Evolutionary conservation across 2,113 vertebrate genomes (phyloP), one percentile per base, ranked within the genome.

Genomic region (Sarotherodon lohbergeri): DNA sequence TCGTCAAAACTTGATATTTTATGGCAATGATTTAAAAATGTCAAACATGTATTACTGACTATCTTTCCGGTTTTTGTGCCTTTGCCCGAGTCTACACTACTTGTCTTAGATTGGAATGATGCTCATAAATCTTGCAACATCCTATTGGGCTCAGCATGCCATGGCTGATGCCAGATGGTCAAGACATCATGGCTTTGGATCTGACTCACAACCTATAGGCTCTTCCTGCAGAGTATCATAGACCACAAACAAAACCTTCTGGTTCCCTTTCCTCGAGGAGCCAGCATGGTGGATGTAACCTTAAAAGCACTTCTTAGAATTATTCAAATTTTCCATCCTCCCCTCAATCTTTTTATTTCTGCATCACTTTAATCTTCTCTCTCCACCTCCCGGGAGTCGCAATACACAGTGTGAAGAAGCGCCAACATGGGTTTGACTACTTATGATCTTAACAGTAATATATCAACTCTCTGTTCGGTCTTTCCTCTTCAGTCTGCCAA

Each of bases 91-190:
- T 83, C 63, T 81, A 34, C 66, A 56, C 6, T 19, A 29, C 22
- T 46, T 56, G 22, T 55, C 27, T 68, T 27, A 32, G 63, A 16
- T 14, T 48, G 19, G 41, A 89, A 54, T 43, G 73, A 56, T 2
- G 29, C 24, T 90, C 32, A 82, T 39, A 76, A 86, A 88, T 84
- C 11, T 81, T 57, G 27, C 80, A 55, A 17, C 36, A 22, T 82
- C 86, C 48, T 68, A 54, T 8, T 61, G 80, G 27, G 81, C 88
- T 76, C 86, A 89, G 89, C 66, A 71, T 10, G 76, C 27, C 41
- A 6, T 16, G 22, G 61, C 81, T 86, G 68, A 50, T 82, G 88
- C 88, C 91, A 93, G 90, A 91, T 94, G 91, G 89, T 88, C 87
- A 54, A 83, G 48, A 83, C 85, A 68, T 87, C 52, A 76, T 63